phyloP scores from a whole-genome alignment of 2,797 vertebrate species.

The Darevskia nairensis region DNA sequence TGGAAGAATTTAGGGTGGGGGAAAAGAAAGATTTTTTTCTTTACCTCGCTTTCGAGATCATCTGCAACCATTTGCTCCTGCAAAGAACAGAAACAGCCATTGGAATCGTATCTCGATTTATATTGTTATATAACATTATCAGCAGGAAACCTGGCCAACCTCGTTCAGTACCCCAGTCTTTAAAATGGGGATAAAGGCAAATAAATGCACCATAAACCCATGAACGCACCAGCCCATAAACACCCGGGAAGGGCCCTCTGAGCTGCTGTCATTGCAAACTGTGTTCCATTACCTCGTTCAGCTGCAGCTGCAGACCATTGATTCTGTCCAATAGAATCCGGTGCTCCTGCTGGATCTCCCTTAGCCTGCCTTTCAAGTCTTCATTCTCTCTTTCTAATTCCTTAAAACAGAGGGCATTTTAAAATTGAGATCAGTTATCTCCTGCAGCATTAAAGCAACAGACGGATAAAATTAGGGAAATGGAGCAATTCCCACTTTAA shows the following conservation, averaged over 20 bases:
- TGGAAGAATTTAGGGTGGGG: neutral
- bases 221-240: too few species aligned
- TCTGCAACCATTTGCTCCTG: constrained; percentile 84
- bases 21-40: neutral
- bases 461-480: too few species aligned
- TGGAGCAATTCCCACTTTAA: too few species aligned
- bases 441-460: neutral
- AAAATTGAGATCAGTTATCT: neutral
- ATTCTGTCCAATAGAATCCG: constrained; percentile 88
- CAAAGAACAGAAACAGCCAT: constrained; percentile 57
- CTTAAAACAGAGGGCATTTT: constrained; percentile 67
- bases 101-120: constrained; percentile 41
- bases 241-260: too few species aligned
- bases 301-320: constrained; percentile 88
- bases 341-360: constrained; percentile 91
- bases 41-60: constrained; percentile 82
- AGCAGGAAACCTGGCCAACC: too few species aligned
- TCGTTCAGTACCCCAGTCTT: too few species aligned
- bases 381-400: constrained; percentile 92
- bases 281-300: constrained; percentile 85
- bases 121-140: neutral
- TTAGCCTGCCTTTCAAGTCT: constrained; percentile 86
- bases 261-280: neutral
- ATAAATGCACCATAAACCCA: too few species aligned
- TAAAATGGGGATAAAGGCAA: too few species aligned